These are phyloP conservation scores for Bembecia ichneumoniformis DNA, from an alignment of 2,888 invertebrate species.

Conservation along the genomic window DNA sequence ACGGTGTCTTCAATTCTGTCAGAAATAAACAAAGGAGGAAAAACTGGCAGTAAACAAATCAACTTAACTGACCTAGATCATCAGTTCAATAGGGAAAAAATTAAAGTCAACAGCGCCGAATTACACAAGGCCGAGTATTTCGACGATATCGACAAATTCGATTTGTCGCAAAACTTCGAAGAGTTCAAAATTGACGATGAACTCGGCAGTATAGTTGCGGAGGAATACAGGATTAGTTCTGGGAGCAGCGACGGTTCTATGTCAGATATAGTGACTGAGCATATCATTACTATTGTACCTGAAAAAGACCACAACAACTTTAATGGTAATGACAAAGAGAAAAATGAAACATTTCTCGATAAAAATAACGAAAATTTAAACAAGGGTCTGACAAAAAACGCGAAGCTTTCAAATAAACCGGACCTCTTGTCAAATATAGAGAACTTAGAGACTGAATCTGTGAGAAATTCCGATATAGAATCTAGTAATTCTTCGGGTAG, in stretches of 20 bases:
- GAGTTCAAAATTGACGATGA: conserved; percentile 86
- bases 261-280: conserved; percentile 57
- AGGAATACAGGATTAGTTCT: conserved; percentile 68
- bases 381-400: conserved; percentile 44
- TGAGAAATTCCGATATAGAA: conserved; percentile 80
- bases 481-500: conserved; percentile 71
- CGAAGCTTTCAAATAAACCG: conserved; percentile 67
- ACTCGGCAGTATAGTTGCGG: conserved; percentile 62
- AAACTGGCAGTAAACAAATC: conserved; percentile 55
- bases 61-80: conserved; percentile 59
- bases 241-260: conserved; percentile 64
- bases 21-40: conserved; percentile 70
- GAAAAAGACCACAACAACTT: conserved; percentile 38
- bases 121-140: conserved; percentile 59
- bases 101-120: conserved; percentile 33
- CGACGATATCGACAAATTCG: conserved; percentile 74
- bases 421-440: conserved; percentile 70
- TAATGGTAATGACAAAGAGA: conserved; percentile 30
- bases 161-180: conserved; percentile 83
- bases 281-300: conserved; percentile 45
- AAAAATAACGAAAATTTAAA: conserved; percentile 32
- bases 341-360: conserved; percentile 44
- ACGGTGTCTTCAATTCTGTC: conserved; percentile 74
- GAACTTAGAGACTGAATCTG: conserved; percentile 71
- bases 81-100: conserved; percentile 52